Conservation (phyloP, 1,140 invertebrate genomes). For the Himalopsyche phryganea region DNA sequence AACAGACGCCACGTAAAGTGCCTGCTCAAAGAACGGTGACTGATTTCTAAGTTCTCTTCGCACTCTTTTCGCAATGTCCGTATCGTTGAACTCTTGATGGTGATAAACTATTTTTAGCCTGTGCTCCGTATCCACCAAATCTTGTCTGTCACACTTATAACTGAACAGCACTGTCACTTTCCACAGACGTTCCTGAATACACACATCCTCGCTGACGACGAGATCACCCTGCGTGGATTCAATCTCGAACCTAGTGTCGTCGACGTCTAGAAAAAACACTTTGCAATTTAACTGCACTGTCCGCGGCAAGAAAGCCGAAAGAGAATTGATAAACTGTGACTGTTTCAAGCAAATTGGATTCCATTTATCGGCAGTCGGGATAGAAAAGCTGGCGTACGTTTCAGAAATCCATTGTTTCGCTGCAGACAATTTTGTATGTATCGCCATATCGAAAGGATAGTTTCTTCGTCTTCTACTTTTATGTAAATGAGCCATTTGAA, state of each 20-base stretch:
- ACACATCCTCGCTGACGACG: slow-evolving; percentile 74
- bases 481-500: slow-evolving; percentile 28
- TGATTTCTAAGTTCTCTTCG: slow-evolving; percentile 74
- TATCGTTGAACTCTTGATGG: slow-evolving; percentile 75
- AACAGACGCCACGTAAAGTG: slow-evolving; percentile 80
- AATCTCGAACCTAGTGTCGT: slow-evolving; percentile 72
- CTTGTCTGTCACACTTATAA: slow-evolving; percentile 60
- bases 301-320: slow-evolving; percentile 70
- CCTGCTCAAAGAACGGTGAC: slow-evolving; percentile 80
- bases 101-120: slow-evolving; percentile 78
- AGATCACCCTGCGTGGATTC: slow-evolving; percentile 76
- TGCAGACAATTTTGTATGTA: slow-evolving; percentile 57
- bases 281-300: slow-evolving; percentile 69
- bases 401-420: slow-evolving; percentile 81
- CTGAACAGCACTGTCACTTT: slow-evolving; percentile 72
- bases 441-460: slow-evolving; percentile 53
- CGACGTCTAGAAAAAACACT: slow-evolving; percentile 71
- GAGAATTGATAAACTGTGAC: slow-evolving; percentile 74
- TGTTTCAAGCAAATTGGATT: slow-evolving; percentile 72
- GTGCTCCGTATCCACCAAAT: slow-evolving; percentile 72
- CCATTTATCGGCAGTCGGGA: slow-evolving; percentile 74
- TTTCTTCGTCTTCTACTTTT: slow-evolving; percentile 30
- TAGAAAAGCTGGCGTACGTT: slow-evolving; percentile 77
- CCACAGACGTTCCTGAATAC: slow-evolving; percentile 76
- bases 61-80: slow-evolving; percentile 71